Conservation (phyloP, 1,140 invertebrate genomes). For the Scaptomyza graminum region DNA sequence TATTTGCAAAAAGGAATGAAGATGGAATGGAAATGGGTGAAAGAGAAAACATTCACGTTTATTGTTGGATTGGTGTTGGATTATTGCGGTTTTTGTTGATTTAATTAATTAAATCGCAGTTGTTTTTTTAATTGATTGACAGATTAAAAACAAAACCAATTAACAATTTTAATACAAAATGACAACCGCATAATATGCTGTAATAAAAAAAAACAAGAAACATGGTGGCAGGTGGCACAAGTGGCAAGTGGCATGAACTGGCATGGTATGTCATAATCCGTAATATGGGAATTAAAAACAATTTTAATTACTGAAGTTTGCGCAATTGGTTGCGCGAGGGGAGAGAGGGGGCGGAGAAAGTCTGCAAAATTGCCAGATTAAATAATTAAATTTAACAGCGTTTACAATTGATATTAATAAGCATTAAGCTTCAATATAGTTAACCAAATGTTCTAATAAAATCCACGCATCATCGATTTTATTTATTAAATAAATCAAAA, state of each 20-base stretch:
- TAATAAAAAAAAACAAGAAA: constrained; percentile 73
- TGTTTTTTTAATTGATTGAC: constrained; percentile 83
- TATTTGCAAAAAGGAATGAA: constrained; percentile 20
- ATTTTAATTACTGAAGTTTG: constrained; percentile 79
- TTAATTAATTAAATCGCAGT: constrained; percentile 83
- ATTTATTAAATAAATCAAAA: too few species aligned
- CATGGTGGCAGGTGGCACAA: constrained; percentile 15
- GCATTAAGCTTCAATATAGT: background rate
- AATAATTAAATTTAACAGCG: constrained; percentile 15
- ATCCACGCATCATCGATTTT: background rate
- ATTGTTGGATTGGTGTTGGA: constrained; percentile 67
- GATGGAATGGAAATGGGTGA: background rate
- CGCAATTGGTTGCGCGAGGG: too few species aligned
- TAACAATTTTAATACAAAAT: constrained; percentile 83
- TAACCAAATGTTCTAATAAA: background rate
- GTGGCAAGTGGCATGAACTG: constrained; percentile 15
- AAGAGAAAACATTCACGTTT: constrained; percentile 52
- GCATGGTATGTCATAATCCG: constrained; percentile 77
- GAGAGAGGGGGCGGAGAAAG: constrained; percentile 36
- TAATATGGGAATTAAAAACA: constrained; percentile 71
- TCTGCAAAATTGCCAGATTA: constrained; percentile 6
- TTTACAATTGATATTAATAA: background rate
- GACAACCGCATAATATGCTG: constrained; percentile 75
- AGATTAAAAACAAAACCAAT: constrained; percentile 83
- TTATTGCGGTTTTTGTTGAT: constrained; percentile 80